Evolutionary conservation across 2,888 invertebrate genomes (phyloP).

Genomic region (Phragmatobia fuliginosa): DNA sequence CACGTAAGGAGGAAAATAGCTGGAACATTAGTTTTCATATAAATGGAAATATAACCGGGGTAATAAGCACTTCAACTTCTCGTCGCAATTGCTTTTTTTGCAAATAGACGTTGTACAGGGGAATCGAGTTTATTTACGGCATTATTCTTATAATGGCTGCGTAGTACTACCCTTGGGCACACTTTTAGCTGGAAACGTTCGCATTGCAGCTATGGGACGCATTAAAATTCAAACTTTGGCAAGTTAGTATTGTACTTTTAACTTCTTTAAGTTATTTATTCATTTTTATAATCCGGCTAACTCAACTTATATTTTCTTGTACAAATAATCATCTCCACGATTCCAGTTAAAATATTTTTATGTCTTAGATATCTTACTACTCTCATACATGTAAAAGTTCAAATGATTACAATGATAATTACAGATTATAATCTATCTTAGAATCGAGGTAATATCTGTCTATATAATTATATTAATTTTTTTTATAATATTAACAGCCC

Average conservation of each 20-base stretch:
- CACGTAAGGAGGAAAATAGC: slow-evolving; percentile 49
- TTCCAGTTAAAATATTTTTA: not conserved
- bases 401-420: not conserved
- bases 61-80: slow-evolving; percentile 57
- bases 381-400: not conserved
- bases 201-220: slow-evolving; percentile 79
- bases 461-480: no score
- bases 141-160: slow-evolving; percentile 75
- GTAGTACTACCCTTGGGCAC: slow-evolving; percentile 71
- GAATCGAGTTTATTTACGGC: slow-evolving; percentile 73
- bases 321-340: not conserved
- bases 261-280: slow-evolving; percentile 57
- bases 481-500: no score
- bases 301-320: slow-evolving; percentile 3
- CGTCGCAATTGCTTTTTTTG: slow-evolving; percentile 56
- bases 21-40: slow-evolving; percentile 55
- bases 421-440: not conserved
- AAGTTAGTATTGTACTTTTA: slow-evolving; percentile 62
- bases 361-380: not conserved
- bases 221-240: slow-evolving; percentile 78
- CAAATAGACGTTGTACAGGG: slow-evolving; percentile 60
- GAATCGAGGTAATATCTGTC: not conserved
- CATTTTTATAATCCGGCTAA: slow-evolving; percentile 50
- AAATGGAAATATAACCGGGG: slow-evolving; percentile 55
- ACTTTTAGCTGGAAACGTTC: slow-evolving; percentile 75